Base-by-base conservation (phyloP, 2,797 vertebrate genomes). In the Tokudaia tokunoshimensis region DNA sequence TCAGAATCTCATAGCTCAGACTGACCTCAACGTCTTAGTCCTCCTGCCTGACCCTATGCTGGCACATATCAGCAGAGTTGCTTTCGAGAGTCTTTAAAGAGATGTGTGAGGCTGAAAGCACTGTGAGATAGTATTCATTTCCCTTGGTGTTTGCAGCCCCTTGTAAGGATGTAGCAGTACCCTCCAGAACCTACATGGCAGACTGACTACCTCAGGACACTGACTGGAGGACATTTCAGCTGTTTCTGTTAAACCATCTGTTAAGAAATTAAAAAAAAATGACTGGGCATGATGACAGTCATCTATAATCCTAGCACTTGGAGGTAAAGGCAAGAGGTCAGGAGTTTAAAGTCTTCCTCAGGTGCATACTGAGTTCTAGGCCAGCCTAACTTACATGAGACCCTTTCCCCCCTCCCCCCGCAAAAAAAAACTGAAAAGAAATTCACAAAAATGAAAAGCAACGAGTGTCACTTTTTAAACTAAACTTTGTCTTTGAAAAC, bases 101-200 rank as follows among this genome's bases (percentile, higher is more conserved):
- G 52, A 31, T 93, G 2, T 19, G 4, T 95, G 74, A 76, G 15
- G 50, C 63, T 59, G 83, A 50, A 79, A 84, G 10, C 89, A 22
- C 78, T 96, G 55, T n/a, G 81, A 78, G 81, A n/a, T 92, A 37
- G 22, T 37, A n/a, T 91, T 93, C 34, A 34, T 91, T 93, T 94
- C 74, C 12, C 76, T 92, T 95, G 96, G 61, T 14, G 41, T 31
- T 63, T 52, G 70, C 20, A 67, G 3, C 57, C 34, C 80, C 34
- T 90, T 14, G 37, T 89, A 11, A 89, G 9, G 63, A 7, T 78
- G 20, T 41, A 44, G 3, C 80, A 65, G 12, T 13, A 13, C 61
- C 93, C 89, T 95, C 34, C 91, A 85, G 76, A 94, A 6, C 24
- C 61, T 87, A 10, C 55, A n/a, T 65, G 67, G 29, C 50, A 52